Conservation (phyloP, 2,797 vertebrate genomes). For the Muscicapa striata region DNA sequence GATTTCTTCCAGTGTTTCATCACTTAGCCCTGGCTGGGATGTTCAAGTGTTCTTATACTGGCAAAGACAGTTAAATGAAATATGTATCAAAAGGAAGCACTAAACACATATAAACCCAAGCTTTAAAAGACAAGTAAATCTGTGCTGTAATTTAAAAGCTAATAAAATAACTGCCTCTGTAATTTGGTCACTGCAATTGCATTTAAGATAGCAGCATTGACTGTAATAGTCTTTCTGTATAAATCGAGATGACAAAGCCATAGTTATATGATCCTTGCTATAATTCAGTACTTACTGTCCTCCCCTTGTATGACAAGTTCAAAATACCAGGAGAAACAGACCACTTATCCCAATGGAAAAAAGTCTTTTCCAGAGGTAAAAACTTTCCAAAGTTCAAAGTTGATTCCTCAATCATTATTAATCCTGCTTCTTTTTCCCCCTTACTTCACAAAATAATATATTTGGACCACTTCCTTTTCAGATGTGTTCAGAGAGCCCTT, state of each 20-base stretch:
- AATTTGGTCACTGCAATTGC: not conserved
- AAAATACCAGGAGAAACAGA: not conserved
- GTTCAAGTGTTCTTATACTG: not conserved
- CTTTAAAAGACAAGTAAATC: not conserved
- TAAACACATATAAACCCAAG: not conserved
- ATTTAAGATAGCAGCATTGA: not conserved
- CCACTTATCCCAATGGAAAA: not conserved
- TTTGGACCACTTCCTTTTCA: not conserved
- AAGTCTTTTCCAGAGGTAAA: not conserved
- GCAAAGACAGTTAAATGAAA: not conserved
- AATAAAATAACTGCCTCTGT: not conserved
- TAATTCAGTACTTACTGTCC: not conserved
- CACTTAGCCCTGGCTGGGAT: not conserved
- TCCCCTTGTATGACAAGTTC: not conserved
- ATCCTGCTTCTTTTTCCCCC: not conserved
- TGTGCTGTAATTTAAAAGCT: not conserved
- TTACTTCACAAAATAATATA: not conserved
- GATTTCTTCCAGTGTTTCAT: not conserved
- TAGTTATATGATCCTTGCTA: not conserved
- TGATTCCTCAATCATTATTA: not conserved
- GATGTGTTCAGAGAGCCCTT: not conserved
- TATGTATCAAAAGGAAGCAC: not conserved
- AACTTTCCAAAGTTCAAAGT: not conserved
- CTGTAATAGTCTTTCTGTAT: not conserved
- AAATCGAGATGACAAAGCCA: not conserved